Conservation (phyloP, 2,113 vertebrate genomes). For the Anser cygnoides region DNA sequence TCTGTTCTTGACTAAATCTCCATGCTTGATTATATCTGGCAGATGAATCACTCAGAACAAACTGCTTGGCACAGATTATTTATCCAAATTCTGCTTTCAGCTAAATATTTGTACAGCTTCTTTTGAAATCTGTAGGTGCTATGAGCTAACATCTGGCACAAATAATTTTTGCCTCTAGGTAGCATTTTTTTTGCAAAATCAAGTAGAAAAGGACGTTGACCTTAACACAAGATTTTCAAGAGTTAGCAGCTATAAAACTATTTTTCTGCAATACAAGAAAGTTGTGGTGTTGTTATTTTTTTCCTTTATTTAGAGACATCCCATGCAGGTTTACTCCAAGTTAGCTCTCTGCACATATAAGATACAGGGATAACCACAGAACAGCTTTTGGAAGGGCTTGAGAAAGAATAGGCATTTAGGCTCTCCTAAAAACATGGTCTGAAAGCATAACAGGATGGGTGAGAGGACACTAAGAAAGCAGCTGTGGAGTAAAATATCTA, state of each 20-base stretch:
- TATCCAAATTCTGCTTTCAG: neutral
- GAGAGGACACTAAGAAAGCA: neutral
- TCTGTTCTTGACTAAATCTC: neutral
- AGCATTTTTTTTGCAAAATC: neutral
- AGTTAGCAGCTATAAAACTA: neutral
- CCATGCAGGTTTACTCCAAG: neutral
- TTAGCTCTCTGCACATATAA: neutral
- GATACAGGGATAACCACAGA: neutral
- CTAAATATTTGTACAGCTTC: neutral
- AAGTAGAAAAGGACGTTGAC: neutral
- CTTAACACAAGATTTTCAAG: neutral
- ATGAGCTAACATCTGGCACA: neutral
- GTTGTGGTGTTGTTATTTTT: neutral
- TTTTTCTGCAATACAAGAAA: neutral
- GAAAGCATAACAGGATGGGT: neutral
- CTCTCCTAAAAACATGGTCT: neutral
- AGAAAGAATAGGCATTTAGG: neutral
- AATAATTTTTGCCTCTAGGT: neutral
- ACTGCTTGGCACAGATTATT: neutral
- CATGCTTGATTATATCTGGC: neutral
- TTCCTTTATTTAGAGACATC: neutral
- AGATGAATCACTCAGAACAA: neutral
- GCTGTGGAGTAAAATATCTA: neutral
- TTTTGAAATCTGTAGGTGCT: neutral
- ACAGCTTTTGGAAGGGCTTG: neutral